These are phyloP conservation scores for Tenthredo notha DNA, from an alignment of 2,888 invertebrate species.

Conservation along the genomic window DNA sequence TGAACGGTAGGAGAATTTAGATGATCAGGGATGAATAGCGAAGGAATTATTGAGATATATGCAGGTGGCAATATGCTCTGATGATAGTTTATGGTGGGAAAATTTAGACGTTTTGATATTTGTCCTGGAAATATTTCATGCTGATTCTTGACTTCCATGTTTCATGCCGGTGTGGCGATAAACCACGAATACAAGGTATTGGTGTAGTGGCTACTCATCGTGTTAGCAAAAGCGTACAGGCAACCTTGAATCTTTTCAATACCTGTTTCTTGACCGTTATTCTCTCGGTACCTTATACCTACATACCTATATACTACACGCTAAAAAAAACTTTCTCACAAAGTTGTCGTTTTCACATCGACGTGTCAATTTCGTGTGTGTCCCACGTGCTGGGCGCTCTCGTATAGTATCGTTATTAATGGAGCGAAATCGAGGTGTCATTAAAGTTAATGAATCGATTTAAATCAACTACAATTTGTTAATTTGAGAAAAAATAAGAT, in stretches of 20 bases:
- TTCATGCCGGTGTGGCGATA: too few species aligned
- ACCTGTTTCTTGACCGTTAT: not conserved
- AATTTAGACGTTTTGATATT: too few species aligned
- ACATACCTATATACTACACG: not conserved
- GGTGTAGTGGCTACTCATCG: not conserved
- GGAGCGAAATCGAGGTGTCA: not conserved
- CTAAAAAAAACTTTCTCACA: not conserved
- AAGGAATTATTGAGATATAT: not conserved
- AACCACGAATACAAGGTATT: not conserved
- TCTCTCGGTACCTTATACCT: not conserved
- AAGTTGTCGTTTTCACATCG: not conserved
- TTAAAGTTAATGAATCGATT: too few species aligned
- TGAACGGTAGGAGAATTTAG: constrained; percentile 84
- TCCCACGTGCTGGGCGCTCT: not conserved
- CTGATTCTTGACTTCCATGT: too few species aligned
- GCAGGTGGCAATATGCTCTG: too few species aligned
- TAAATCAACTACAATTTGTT: not conserved
- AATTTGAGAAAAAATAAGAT: not conserved
- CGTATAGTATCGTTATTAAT: not conserved
- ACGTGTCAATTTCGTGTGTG: too few species aligned
- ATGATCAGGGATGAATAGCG: not conserved
- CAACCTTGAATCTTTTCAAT: constrained; percentile 5
- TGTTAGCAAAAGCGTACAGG: not conserved
- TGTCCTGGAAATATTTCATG: too few species aligned
- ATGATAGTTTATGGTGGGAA: too few species aligned